A percentile compares a stretch with the other conserved stretches of the same genome.
These are phyloP conservation scores for Hozukius guyotensis DNA, from an alignment of 2,797 vertebrate genomes.

Conservation along the genomic window DNA sequence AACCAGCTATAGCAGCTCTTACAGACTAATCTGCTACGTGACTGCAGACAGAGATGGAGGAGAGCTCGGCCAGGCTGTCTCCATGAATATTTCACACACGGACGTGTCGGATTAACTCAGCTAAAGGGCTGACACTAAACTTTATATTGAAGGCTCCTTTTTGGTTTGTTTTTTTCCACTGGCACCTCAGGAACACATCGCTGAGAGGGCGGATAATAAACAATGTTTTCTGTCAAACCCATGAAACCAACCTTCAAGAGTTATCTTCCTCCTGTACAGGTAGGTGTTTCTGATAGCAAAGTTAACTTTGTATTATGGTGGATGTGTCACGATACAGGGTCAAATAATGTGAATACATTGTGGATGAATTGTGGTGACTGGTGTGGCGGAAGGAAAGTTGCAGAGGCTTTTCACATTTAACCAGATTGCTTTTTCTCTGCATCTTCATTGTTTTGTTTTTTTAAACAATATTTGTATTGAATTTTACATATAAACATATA, in stretches of 20 bases:
- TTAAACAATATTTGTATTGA: no score
- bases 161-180: slow-evolving; percentile 24
- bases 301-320: background rate
- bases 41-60: slow-evolving; percentile 50
- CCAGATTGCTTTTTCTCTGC: no score
- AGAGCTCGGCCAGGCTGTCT: slow-evolving; percentile 16
- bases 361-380: background rate
- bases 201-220: slow-evolving; percentile 57
- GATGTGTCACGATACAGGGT: background rate
- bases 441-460: no score
- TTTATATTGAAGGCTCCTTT: slow-evolving; percentile 32
- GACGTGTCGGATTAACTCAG: slow-evolving; percentile 24
- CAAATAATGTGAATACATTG: background rate
- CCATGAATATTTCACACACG: slow-evolving; percentile 51
- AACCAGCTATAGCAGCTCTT: background rate
- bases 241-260: slow-evolving; percentile 90
- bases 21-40: slow-evolving; percentile 10
- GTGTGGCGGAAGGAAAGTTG: no score
- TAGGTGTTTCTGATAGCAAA: slow-evolving; percentile 56
- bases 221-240: slow-evolving; percentile 91
- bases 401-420: background rate
- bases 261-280: slow-evolving; percentile 93
- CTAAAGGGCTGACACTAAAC: slow-evolving; percentile 29
- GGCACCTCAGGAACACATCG: slow-evolving; percentile 19
- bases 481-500: no score